These are phyloP conservation scores for Halictus quadricinctus DNA, from an alignment of 2,888 invertebrate genomes.

Conservation along the genomic window DNA sequence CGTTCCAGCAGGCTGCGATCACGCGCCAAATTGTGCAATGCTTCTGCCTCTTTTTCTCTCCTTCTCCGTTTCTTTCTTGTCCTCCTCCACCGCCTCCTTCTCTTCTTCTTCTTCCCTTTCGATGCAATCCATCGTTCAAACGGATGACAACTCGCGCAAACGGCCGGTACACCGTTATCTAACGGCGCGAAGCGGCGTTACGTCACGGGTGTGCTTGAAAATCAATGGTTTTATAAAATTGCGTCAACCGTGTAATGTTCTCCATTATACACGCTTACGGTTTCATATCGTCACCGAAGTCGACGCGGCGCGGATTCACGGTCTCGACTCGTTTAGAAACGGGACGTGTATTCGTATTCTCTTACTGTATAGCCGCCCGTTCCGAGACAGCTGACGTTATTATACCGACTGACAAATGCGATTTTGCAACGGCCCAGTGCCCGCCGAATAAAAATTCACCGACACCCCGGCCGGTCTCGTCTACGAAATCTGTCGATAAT, in stretches of 20 bases:
- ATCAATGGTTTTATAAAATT: constrained; percentile 48
- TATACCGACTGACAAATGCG: neutral
- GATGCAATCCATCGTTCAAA: constrained; percentile 32
- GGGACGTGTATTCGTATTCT: constrained; percentile 2
- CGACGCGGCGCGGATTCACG: constrained; percentile 23
- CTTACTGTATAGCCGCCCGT: neutral
- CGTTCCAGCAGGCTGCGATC: constrained; percentile 62
- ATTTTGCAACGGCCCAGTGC: neutral
- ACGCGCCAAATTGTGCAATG: constrained; percentile 67
- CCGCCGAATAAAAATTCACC: neutral
- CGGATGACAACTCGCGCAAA: constrained; percentile 38
- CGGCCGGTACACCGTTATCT: constrained; percentile 45
- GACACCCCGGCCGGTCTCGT: neutral
- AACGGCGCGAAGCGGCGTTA: constrained; percentile 42
- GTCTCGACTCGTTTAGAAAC: constrained; percentile 34
- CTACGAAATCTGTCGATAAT: neutral
- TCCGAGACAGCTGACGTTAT: neutral
- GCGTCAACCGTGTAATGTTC: constrained; percentile 37
- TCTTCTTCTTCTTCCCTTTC: constrained; percentile 20
- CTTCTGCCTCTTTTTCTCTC: constrained; percentile 28
- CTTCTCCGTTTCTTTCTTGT: constrained; percentile 6
- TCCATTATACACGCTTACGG: constrained; percentile 23
- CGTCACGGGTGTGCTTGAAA: constrained; percentile 47
- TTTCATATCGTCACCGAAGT: constrained; percentile 11
- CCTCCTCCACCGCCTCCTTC: constrained; percentile 26